phyloP scores from a whole-genome alignment of 2,888 invertebrate genomes.

The Folsomia manolachei region DNA sequence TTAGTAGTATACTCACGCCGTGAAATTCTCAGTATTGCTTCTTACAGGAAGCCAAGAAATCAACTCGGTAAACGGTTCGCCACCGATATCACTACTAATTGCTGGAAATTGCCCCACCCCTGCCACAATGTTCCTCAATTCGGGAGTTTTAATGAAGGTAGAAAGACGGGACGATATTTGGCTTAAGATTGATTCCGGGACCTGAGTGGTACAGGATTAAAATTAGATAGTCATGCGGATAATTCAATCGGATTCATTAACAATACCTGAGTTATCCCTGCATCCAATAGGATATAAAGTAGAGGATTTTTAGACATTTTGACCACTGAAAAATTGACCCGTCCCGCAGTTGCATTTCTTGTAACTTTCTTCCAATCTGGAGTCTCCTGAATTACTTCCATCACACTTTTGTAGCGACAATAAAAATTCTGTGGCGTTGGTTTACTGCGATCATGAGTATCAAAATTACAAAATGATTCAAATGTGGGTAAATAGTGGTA shows the following conservation, averaged over 20 bases:
- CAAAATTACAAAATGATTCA: slow-evolving; percentile 32
- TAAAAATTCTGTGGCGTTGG: slow-evolving; percentile 41
- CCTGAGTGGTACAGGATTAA: not conserved
- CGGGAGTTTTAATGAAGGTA: not conserved
- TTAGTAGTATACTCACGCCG: not conserved
- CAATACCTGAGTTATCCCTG: slow-evolving; percentile 33
- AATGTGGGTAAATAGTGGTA: slow-evolving; percentile 32
- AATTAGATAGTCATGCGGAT: no score
- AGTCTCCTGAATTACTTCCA: slow-evolving; percentile 36
- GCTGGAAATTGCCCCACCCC: slow-evolving; percentile 13
- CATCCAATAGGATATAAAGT: slow-evolving; percentile 35
- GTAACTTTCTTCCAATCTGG: slow-evolving; percentile 26
- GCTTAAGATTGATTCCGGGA: not conserved
- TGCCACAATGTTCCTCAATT: not conserved
- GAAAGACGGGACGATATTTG: not conserved
- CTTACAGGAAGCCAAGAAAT: not conserved
- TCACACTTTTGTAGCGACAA: slow-evolving; percentile 35
- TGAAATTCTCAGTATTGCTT: not conserved
- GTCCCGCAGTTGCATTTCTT: not conserved
- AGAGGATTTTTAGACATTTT: slow-evolving; percentile 25
- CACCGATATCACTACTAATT: not conserved
- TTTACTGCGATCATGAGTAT: slow-evolving; percentile 29
- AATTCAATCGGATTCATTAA: no score
- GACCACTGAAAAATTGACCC: slow-evolving; percentile 16
- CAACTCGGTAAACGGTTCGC: not conserved